Evolutionary conservation across 2,888 invertebrate genomes (phyloP).

Genomic region (Diarsia brunnea): DNA sequence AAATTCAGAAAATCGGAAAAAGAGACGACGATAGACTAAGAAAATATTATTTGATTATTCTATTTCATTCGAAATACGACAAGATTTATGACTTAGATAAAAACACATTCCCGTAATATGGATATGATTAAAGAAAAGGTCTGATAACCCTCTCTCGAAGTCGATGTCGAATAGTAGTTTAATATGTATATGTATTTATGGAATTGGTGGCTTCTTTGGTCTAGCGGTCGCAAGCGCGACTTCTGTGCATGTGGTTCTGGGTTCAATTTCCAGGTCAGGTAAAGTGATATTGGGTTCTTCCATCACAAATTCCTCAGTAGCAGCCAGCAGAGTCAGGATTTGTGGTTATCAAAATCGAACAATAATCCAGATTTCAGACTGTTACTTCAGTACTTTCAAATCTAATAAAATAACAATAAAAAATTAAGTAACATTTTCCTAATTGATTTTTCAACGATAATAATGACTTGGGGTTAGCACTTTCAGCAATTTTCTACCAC

Average conservation of each 20-base stretch:
- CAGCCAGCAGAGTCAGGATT: too few species aligned
- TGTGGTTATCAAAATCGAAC: too few species aligned
- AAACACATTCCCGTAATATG: background rate
- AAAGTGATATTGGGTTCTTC: too few species aligned
- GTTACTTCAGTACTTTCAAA: background rate
- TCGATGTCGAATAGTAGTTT: background rate
- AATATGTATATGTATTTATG: background rate
- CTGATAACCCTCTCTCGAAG: background rate
- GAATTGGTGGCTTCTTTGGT: too few species aligned
- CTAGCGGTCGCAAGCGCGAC: too few species aligned
- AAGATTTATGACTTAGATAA: background rate
- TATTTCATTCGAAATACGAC: background rate
- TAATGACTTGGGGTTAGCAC: background rate
- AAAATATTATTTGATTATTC: conserved; percentile 3
- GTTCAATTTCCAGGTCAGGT: too few species aligned
- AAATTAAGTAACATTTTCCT: background rate
- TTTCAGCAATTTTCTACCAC: background rate
- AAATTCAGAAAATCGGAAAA: background rate
- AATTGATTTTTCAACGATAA: background rate
- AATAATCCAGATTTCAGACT: too few species aligned
- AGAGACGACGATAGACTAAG: background rate
- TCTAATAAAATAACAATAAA: background rate
- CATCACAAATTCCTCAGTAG: too few species aligned
- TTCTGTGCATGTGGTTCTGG: too few species aligned
- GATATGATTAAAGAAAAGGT: background rate